A percentile compares a stretch with the other conserved stretches of the same genome.
These are phyloP conservation scores for Danio aesculapii DNA, from an alignment of 2,797 vertebrate genomes.

Conservation along the genomic window DNA sequence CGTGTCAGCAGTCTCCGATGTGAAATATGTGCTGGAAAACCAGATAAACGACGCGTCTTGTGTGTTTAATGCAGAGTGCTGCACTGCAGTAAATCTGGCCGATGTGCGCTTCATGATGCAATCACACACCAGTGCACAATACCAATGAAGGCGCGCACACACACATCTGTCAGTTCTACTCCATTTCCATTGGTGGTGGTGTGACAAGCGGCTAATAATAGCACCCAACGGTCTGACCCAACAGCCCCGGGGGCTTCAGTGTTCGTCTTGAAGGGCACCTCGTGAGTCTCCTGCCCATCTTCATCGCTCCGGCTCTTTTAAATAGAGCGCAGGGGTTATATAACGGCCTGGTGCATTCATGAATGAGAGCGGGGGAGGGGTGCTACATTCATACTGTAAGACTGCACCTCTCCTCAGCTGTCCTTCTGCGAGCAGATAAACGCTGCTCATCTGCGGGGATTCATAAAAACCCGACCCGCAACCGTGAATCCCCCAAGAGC, in stretches of 20 bases:
- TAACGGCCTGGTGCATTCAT: slow-evolving; percentile 73
- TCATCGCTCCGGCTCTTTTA: slow-evolving; percentile 66
- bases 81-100: slow-evolving; percentile 47
- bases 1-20: background rate
- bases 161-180: slow-evolving; percentile 69
- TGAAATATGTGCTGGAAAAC: slow-evolving; percentile 3
- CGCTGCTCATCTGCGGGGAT: slow-evolving; percentile 6
- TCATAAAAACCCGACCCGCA: background rate
- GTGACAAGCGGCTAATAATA: slow-evolving; percentile 76
- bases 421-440: slow-evolving; percentile 14
- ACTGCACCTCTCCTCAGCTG: slow-evolving; percentile 53
- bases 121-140: slow-evolving; percentile 34
- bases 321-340: slow-evolving; percentile 76
- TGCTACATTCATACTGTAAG: slow-evolving; percentile 69
- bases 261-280: slow-evolving; percentile 76
- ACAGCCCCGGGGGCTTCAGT: slow-evolving; percentile 63
- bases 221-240: slow-evolving; percentile 70
- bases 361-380: slow-evolving; percentile 69
- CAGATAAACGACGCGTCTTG: background rate
- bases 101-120: slow-evolving; percentile 29
- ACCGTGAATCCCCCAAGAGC: background rate
- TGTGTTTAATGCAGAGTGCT: slow-evolving; percentile 35
- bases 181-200: slow-evolving; percentile 66
- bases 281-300: slow-evolving; percentile 63
- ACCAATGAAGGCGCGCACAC: slow-evolving; percentile 42